Base-by-base conservation (phyloP, 1,140 invertebrate species). In the Scylla paramamosain region DNA sequence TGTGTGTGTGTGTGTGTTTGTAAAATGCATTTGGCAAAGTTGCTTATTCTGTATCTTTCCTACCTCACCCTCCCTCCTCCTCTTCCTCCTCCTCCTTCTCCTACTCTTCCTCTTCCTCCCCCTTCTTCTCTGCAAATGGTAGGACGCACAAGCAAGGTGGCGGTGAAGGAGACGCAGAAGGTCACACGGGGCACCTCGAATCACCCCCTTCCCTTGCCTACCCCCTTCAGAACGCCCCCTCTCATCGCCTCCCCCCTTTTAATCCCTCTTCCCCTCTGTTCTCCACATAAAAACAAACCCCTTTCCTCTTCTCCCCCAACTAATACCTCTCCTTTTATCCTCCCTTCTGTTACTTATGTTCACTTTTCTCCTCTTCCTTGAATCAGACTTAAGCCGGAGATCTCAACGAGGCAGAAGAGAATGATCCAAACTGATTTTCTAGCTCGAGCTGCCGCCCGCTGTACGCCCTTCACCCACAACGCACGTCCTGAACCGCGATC, bases 121-220 rank as follows among this genome's bases (percentile, higher is more conserved):
- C 25, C 67, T n/a, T 8, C 67, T n/a, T 20, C 67, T n/a, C 67
- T 20, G 6, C 52, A 59, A 59, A 59, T 59, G 52, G 52, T 20
- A 59, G 52, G 52, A 59, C 52, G 52, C 67, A 77, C 67, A 77
- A 77, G 67, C 67, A 77, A 77, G 67, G 20, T 77, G 67, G 67
- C 67, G 67, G 67, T 77, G 67, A 77, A 77, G 67, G 67, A 77
- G 67, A 77, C 67, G 67, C 20, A n/a, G 67, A 77, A 77, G 67
- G 67, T 77, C 67, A 59, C 52, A 14, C 52, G 52, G 16, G 52
- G 52, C 52, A 59, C 52, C 52, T 59, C 52, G 20, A 77, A 77
- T 25, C 12, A 20, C 20, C 20, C 20, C 67, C 67, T 77, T n/a
- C 67, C 20, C 20, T 20, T 3, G 20, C 59, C 59, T 16, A 0